Conservation (phyloP, 2,113 vertebrate genomes). For the Ochotona curzoniae region DNA sequence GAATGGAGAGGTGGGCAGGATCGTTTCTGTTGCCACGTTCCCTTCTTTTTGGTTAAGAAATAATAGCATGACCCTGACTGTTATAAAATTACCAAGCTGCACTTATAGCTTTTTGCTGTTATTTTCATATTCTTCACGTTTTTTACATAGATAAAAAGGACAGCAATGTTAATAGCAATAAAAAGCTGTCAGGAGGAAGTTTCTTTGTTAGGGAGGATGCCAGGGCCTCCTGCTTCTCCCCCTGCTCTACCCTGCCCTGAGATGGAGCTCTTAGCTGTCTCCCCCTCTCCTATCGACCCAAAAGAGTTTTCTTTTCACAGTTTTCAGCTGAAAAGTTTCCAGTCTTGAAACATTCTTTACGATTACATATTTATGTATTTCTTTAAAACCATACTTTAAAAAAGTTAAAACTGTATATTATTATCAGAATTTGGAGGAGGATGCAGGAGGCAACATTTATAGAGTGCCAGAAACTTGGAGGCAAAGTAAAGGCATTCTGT, state of each 20-base stretch:
- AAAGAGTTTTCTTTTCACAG: neutral
- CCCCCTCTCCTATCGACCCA: neutral
- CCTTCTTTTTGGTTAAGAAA: neutral
- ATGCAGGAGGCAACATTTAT: neutral
- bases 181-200: neutral
- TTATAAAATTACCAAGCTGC: neutral
- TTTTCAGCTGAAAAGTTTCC: neutral
- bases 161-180: neutral
- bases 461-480: neutral
- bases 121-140: neutral
- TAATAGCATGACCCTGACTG: neutral
- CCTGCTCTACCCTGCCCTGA: neutral
- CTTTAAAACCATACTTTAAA: slow-evolving; percentile 35
- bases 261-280: neutral
- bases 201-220: neutral
- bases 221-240: neutral
- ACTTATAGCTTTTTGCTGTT: neutral
- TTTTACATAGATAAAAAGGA: neutral
- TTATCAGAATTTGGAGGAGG: neutral
- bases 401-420: neutral
- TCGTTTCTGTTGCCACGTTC: neutral
- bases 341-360: neutral
- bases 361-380: neutral
- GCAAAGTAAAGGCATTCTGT: neutral
- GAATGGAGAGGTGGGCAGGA: neutral